A percentile compares a stretch with the other conserved stretches of the same genome.
Evolutionary conservation across 2,113 vertebrate genomes (phyloP).

Genomic region (Pitta sordida): DNA sequence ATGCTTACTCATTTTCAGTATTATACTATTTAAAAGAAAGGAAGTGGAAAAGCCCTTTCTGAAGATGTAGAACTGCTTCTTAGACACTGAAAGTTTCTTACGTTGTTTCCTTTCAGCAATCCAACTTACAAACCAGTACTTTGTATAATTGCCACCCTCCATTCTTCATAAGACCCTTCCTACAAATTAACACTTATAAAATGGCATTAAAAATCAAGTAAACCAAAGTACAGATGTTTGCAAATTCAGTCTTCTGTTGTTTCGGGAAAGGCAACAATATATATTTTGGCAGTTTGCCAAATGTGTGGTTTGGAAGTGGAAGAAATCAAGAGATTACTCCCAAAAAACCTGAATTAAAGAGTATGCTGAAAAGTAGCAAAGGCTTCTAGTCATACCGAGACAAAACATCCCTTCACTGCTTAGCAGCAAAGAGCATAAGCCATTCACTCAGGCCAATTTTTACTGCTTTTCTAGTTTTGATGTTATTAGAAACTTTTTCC

Average conservation of each 20-base stretch:
- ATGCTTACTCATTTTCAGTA: slow-evolving; percentile 30
- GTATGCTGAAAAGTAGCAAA: not conserved
- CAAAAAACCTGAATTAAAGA: not conserved
- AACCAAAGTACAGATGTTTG: not conserved
- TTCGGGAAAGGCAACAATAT: not conserved
- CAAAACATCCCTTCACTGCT: not conserved
- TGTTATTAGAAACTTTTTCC: not conserved
- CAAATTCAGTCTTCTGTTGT: not conserved
- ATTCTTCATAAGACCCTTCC: not conserved
- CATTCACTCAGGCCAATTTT: not conserved
- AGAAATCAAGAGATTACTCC: not conserved
- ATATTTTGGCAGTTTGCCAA: not conserved
- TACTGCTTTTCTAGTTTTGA: not conserved
- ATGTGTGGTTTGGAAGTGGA: not conserved
- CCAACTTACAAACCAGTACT: not conserved
- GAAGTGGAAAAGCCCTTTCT: not conserved
- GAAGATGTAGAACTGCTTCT: not conserved
- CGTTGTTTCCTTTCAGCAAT: not conserved
- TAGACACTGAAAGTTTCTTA: not conserved
- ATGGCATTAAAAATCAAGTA: not conserved
- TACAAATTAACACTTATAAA: slow-evolving; percentile 2
- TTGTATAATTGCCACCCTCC: not conserved
- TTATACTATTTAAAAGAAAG: not conserved
- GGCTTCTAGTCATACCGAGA: not conserved
- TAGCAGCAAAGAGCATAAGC: not conserved